Base-by-base conservation (phyloP, 2,797 vertebrate species). In the Nyctibius grandis region DNA sequence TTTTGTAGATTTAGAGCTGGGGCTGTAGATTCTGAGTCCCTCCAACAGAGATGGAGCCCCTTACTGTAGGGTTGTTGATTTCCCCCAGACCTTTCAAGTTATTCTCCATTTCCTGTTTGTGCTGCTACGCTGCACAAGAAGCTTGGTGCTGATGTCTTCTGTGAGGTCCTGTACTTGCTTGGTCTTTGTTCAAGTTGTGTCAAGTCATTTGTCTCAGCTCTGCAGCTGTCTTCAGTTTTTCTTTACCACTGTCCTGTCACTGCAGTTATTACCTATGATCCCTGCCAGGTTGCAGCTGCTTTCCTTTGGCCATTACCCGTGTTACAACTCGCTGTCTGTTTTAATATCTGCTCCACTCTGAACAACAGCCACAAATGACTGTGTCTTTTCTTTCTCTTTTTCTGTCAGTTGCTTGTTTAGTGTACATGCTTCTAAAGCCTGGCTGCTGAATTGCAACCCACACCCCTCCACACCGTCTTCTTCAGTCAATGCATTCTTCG, bases 31-130 rank as follows among this genome's bases (percentile, higher is more conserved):
- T 25, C 42, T 18, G 28, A 82, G 40, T 73, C 5, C 31, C 33
- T 40, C 14, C 63, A 67, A 48, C 56, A 69, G 12, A 73, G 31
- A 61, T 15, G 15, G 25, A 89, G 19, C 4, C 14, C 74, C 54
- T 73, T 45, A 26, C 5, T 53, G 12, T 22, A 47, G 45, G 64
- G 40, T 3, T 79, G 91, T 59, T 51, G 29, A 18, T 68, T 79
- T 68, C 40, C 26, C 40, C 36, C 9, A 15, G 4, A 40, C 31
- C 12, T 70, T 76, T 57, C 9, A 48, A 4, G 1, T 45, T 36
- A 6, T 48, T 44, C 12, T 15, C n/a, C 22, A 8, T 69, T 50
- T 82, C 38, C 21, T 0, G 0, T n/a, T 23, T 0, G 2, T 50
- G 61, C 23, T 82, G 61, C 57, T 67, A 36, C 0, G 2, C 86